Base-by-base conservation (phyloP, 35 echinoderm and acorn worm species). In the Apostichopus parvimensis region DNA sequence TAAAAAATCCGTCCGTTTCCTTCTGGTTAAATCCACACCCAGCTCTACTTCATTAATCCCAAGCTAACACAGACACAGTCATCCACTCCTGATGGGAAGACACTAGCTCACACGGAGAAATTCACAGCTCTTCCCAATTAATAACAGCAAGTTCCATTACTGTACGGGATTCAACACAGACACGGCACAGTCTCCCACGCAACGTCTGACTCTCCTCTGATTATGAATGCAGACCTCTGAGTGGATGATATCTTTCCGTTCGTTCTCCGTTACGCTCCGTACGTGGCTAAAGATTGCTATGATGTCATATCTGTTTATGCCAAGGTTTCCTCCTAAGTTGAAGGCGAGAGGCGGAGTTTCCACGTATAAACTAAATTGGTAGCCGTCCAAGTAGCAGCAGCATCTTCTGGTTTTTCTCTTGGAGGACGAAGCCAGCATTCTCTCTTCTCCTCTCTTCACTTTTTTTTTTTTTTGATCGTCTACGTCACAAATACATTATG, bases 231-330 rank as follows among this genome's bases (percentile, higher is more conserved):
- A 68, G 11, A 18, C 64, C 64, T 68, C 64, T 18, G 64, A 68
- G 64, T 68, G 64, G 64, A 68, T 68, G 64, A 14, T 68, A 68
- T 68, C 64, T 3, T 17, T 68, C 11, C 64, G 11, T 11, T 68
- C 34, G 64, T 68, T 68, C 18, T 18, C 18, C 64, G 9, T 68
- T 68, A 68, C 64, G 34, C 34, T 45, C 34, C 34, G 3, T 68
- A 18, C 17, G 55, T 56, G 34, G 79, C 79, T 82, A 56, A 55
- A 82, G 34, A 82, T 55, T 82, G 79, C 79, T 53, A 82, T 82
- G 79, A 82, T 82, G 79, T 82, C 79, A 82, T 82, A 82, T 34
- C 79, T 82, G 79, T 82, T 82, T 82, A 82, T 82, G 79, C 52
- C 79, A 56, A 82, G 6, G 55, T 82, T 82, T 82, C 79, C 79